Evolutionary conservation across 2,888 invertebrate genomes (phyloP).

Genomic region (Aphodius granarius): DNA sequence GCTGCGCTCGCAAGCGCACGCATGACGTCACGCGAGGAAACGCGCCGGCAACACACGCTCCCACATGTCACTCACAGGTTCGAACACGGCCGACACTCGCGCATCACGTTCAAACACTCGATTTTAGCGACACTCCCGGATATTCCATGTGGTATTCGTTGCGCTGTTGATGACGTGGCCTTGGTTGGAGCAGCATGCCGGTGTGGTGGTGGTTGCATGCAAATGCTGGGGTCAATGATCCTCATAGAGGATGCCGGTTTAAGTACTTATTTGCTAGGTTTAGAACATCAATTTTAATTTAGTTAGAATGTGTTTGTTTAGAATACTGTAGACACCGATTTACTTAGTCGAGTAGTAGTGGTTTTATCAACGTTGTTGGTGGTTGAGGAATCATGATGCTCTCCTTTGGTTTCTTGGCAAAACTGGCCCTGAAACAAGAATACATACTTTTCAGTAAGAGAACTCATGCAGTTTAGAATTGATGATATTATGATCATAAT

Average conservation of each 20-base stretch:
- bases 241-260: background rate
- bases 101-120: background rate
- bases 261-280: background rate
- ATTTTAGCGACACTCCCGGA: background rate
- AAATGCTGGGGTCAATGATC: background rate
- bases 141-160: background rate
- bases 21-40: constrained; percentile 50
- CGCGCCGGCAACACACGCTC: constrained; percentile 39
- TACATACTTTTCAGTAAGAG: too few relatives aligned
- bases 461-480: too few relatives aligned
- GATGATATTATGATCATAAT: too few relatives aligned
- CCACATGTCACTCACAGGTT: constrained; percentile 30
- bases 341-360: background rate
- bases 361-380: background rate
- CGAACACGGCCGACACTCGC: background rate
- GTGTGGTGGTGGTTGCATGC: background rate
- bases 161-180: background rate
- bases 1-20: constrained; percentile 46
- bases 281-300: background rate
- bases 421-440: background rate
- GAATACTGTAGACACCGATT: background rate
- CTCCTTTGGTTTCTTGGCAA: background rate
- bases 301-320: background rate
- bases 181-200: background rate
- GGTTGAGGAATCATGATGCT: background rate